A percentile compares a stretch with the other conserved stretches of the same genome.
Conservation (phyloP, 2,113 vertebrate species). For the Sinocyclocheilus rhinocerous region DNA sequence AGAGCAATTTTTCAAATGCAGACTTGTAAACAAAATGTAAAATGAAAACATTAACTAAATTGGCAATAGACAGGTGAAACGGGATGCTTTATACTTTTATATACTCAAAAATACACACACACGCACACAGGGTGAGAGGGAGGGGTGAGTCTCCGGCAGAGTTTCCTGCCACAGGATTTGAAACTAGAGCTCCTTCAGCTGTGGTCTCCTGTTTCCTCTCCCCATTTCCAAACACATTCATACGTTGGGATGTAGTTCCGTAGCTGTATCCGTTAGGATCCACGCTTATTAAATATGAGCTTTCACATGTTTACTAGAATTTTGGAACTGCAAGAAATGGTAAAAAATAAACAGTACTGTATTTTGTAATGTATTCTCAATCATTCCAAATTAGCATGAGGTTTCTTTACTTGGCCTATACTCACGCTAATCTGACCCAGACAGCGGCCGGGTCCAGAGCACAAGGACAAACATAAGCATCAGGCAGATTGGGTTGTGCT, state of each 20-base stretch:
- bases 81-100: constrained; percentile 37
- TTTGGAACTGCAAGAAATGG: not conserved
- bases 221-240: constrained; percentile 44
- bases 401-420: constrained; percentile 5
- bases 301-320: not conserved
- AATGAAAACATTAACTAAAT: not conserved
- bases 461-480: constrained; percentile 27
- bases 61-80: not conserved
- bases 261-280: constrained; percentile 7
- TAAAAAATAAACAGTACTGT: not conserved
- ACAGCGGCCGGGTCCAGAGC: not conserved
- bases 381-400: constrained; percentile 5
- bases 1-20: constrained; percentile 11
- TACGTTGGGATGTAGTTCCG: constrained; percentile 15
- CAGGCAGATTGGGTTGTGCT: not conserved
- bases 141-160: constrained; percentile 48
- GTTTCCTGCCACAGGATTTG: constrained; percentile 66
- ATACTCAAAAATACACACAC: constrained; percentile 35
- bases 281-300: constrained; percentile 8
- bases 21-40: not conserved
- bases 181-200: constrained; percentile 63
- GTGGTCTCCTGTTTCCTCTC: constrained; percentile 62
- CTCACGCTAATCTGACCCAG: not conserved
- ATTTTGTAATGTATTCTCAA: not conserved
- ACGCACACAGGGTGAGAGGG: constrained; percentile 35